Conservation (phyloP, 2,888 invertebrate species). For the Cheilosia impressa region DNA sequence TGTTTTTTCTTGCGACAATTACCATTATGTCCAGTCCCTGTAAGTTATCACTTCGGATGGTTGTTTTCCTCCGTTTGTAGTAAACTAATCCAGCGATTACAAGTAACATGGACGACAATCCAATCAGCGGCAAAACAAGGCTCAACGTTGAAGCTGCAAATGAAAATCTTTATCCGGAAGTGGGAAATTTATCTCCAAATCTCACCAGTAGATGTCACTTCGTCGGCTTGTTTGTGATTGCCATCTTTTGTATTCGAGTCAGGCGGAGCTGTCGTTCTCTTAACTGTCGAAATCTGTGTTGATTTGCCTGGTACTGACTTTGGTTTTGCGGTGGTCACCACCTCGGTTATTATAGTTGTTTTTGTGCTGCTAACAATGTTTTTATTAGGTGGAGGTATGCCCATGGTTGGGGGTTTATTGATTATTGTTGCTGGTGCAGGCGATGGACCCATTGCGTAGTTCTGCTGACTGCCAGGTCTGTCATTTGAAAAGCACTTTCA, state of each 20-base stretch:
- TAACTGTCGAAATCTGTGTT: conserved; percentile 1
- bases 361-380: conserved; percentile 40
- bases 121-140: conserved; percentile 48
- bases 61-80: conserved; percentile 54
- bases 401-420: conserved; percentile 11
- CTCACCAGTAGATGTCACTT: conserved; percentile 41
- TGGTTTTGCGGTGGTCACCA: neutral
- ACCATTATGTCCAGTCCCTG: conserved; percentile 66
- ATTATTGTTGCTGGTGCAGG: neutral
- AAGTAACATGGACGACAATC: conserved; percentile 33
- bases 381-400: conserved; percentile 19
- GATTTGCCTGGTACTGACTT: neutral
- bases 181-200: neutral
- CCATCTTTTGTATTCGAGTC: conserved; percentile 34
- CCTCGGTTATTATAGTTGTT: conserved; percentile 8
- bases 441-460: neutral
- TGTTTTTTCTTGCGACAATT: too few relatives aligned
- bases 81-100: conserved; percentile 39
- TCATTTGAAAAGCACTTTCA: neutral
- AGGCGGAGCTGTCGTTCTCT: neutral
- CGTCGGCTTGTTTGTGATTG: conserved; percentile 24
- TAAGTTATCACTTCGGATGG: conserved; percentile 20
- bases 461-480: conserved; percentile 42
- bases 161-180: neutral
- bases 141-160: conserved; percentile 51